Evolutionary conservation across 2,797 vertebrate species (phyloP), one percentile per base, ranked within the genome.

Genomic region (Morus bassanus): DNA sequence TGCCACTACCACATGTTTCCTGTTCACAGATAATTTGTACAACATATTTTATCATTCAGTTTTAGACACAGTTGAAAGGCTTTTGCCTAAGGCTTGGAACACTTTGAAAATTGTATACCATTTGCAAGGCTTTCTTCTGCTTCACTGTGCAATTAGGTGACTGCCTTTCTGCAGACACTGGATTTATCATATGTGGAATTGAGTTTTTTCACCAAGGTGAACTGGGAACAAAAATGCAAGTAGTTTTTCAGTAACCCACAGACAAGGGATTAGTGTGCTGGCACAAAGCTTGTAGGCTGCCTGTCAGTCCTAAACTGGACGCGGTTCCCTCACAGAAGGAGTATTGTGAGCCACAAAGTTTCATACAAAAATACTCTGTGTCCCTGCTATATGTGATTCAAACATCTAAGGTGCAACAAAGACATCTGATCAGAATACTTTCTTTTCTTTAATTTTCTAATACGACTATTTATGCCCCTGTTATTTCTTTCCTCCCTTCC

Each of bases 41-140:
- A 98, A 98, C 98, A 98, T 98, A 98, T 98, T 98, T 98, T 98
- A 98, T 98, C 98, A 98, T 98, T 98, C 98, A 98, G 98, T 98
- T 98, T 98, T 98, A 98, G 98, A 98, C 98, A 98, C 98, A 98
- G 98, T 98, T 98, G 98, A 98, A 98, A 98, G 98, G 98, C 98
- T 98, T 98, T 98, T 98, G 98, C 98, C 98, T 98, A 98, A 98
- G 98, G 98, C 98, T 98, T 98, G 97, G 98, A 98, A 98, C 98
- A 98, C 98, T 98, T 98, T 98, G 98, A 98, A 98, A 98, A 98
- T 98, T 98, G 98, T 98, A 98, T 98, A 98, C 98, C 98, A 98
- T 98, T 98, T 98, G 98, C 98, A 98, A 98, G 97, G 98, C 98
- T 98, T 98, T 98, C 98, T 98, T 98, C 98, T 98, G 98, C 98